phyloP scores from a whole-genome alignment of 2,113 vertebrate species.

The Carlito syrichta region DNA sequence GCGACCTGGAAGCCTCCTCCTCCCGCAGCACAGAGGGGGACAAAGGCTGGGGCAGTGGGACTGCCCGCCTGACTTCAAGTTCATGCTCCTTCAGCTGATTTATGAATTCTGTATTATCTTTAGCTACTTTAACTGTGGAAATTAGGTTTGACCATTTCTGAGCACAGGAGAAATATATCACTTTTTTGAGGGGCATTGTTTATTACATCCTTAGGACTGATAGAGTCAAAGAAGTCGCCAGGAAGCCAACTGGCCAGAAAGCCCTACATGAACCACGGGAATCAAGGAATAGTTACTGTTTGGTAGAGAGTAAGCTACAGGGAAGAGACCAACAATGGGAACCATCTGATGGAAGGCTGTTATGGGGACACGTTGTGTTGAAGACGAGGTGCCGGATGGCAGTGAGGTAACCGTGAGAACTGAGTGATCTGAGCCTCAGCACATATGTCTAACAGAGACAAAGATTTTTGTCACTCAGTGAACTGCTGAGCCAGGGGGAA shows the following conservation, averaged over 20 bases:
- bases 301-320: not conserved
- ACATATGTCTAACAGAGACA: not conserved
- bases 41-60: too few species aligned
- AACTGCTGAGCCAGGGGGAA: too few species aligned
- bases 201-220: not conserved
- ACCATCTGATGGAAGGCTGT: not conserved
- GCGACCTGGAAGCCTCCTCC: not conserved
- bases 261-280: not conserved
- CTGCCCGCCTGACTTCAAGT: not conserved
- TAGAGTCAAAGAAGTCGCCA: not conserved
- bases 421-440: not conserved
- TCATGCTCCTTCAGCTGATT: not conserved
- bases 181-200: not conserved
- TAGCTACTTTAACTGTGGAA: not conserved
- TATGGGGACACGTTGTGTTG: too few species aligned
- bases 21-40: not conserved
- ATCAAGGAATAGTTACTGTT: not conserved
- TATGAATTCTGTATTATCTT: not conserved
- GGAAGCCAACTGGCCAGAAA: not conserved
- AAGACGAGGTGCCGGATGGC: not conserved
- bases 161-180: not conserved
- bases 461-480: not conserved
- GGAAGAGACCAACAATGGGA: not conserved
- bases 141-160: not conserved
- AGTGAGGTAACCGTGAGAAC: not conserved